Percentiles rank a stretch among this genome's conserved stretches.
These are phyloP conservation scores for Pygathrix nemaeus DNA, from an alignment of 2,113 vertebrate genomes.

Conservation along the genomic window DNA sequence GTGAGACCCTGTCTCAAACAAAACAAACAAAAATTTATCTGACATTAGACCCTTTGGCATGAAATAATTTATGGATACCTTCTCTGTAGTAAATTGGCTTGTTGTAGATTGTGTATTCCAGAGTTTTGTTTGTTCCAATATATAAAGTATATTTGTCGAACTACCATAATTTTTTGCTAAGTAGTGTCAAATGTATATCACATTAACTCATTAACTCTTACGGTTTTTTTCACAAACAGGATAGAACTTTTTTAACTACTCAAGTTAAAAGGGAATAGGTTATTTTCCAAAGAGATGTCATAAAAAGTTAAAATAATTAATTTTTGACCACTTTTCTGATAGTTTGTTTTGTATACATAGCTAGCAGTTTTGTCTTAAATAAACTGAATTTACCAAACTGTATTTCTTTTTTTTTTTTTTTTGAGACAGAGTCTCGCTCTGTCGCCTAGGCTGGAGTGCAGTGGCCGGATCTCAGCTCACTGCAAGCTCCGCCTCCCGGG, in stretches of 20 bases:
- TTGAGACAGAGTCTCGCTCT: too few relatives aligned
- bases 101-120: neutral
- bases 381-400: neutral
- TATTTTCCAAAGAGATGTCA: neutral
- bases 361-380: conserved; percentile 28
- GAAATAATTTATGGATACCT: neutral
- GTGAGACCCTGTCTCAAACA: too few relatives aligned
- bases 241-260: neutral
- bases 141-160: neutral
- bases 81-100: neutral
- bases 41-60: neutral
- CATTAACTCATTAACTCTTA: neutral
- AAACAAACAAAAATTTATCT: neutral
- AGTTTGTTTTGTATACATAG: neutral
- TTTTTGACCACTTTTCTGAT: conserved; percentile 43
- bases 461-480: too few relatives aligned
- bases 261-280: neutral
- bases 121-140: neutral
- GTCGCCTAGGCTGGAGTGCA: too few relatives aligned
- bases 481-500: too few relatives aligned
- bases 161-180: conserved; percentile 17
- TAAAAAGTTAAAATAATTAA: neutral
- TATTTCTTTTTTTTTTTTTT: neutral
- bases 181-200: neutral
- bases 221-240: neutral